Evolutionary conservation across 2,797 vertebrate genomes (phyloP).

Genomic region (Florisuga fusca): DNA sequence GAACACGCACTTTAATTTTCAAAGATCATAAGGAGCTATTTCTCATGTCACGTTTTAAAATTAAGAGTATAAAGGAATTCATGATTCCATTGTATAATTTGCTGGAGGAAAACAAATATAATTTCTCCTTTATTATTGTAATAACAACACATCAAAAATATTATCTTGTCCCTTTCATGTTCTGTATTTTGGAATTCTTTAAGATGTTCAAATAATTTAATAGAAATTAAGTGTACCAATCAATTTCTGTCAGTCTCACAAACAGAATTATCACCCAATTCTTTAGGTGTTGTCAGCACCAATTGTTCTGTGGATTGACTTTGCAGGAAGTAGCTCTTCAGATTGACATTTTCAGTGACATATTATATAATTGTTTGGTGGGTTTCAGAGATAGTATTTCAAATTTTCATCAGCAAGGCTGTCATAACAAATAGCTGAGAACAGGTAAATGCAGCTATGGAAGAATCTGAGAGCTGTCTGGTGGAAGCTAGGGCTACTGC

Average conservation of each 20-base stretch:
- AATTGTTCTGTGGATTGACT: too few species aligned
- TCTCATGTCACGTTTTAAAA: neutral
- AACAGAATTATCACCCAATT: too few species aligned
- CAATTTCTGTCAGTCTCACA: neutral
- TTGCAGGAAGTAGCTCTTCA: too few species aligned
- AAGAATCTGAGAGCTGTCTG: too few species aligned
- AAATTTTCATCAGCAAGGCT: too few species aligned
- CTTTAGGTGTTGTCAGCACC: too few species aligned
- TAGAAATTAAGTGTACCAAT: neutral
- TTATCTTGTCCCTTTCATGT: neutral
- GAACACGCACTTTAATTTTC: neutral
- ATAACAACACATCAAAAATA: neutral
- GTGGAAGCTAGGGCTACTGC: too few species aligned
- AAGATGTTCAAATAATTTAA: neutral
- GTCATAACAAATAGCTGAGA: too few species aligned
- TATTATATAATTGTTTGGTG: too few species aligned
- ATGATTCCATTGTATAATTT: neutral
- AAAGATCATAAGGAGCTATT: neutral
- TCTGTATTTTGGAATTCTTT: neutral
- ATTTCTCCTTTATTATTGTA: neutral
- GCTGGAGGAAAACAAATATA: neutral
- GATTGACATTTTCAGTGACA: too few species aligned
- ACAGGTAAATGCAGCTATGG: too few species aligned
- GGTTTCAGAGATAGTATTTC: too few species aligned
- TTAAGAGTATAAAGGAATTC: neutral